phyloP scores from a whole-genome alignment of 2,113 vertebrate species.

The Alethe castanea region DNA sequence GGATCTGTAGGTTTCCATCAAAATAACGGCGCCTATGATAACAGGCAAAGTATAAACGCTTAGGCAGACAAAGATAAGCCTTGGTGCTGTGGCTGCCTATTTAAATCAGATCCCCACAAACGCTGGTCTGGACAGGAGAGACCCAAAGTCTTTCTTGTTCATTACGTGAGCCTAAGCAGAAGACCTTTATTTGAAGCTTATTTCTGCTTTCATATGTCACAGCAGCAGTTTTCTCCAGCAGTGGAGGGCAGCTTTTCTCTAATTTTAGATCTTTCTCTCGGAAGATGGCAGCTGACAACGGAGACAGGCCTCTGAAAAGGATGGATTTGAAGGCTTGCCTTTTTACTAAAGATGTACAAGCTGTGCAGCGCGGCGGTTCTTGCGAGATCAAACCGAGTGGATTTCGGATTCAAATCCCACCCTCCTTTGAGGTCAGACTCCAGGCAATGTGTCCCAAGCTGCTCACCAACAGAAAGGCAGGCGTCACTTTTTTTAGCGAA shows the following conservation, averaged over 20 bases:
- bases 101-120: background rate
- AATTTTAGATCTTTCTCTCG: conserved; percentile 61
- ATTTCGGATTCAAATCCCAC: conserved; percentile 52
- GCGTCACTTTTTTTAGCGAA: background rate
- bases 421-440: conserved; percentile 50
- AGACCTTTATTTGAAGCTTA: conserved; percentile 44
- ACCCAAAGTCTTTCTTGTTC: conserved; percentile 33
- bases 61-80: conserved; percentile 33
- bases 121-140: background rate
- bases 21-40: background rate
- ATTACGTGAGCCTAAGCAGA: conserved; percentile 10
- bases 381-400: conserved; percentile 30
- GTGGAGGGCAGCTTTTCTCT: conserved; percentile 66
- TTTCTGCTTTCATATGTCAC: conserved; percentile 46
- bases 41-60: conserved; percentile 9
- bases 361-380: background rate
- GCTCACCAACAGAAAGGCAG: background rate
- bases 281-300: conserved; percentile 63
- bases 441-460: conserved; percentile 32
- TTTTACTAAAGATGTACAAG: conserved; percentile 47
- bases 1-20: background rate
- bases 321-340: conserved; percentile 61
- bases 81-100: background rate
- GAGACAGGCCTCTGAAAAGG: conserved; percentile 62
- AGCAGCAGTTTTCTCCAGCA: conserved; percentile 56